Conservation (phyloP, 2,113 vertebrate species). For the Vidua macroura region DNA sequence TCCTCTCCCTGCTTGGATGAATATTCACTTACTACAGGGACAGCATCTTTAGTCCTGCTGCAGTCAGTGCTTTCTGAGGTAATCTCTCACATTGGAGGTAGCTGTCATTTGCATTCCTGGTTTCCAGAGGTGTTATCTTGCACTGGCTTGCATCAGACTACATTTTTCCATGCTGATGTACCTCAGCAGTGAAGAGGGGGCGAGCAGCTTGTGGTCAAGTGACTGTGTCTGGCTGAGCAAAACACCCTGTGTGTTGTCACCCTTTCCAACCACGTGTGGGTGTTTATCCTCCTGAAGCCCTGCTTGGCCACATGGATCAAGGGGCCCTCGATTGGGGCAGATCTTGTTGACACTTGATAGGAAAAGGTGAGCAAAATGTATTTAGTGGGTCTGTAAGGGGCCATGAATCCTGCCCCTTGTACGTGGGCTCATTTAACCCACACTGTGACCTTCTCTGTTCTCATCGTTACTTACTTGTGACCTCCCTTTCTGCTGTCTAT, state of each 20-base stretch:
- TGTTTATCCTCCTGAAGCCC: not conserved
- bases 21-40: not conserved
- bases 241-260: not conserved
- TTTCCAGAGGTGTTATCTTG: conserved; percentile 9
- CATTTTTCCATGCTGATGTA: not conserved
- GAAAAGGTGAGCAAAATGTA: not conserved
- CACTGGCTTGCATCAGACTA: conserved; percentile 6
- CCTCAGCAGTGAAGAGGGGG: not conserved
- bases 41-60: not conserved
- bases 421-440: not conserved
- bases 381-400: not conserved
- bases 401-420: not conserved
- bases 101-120: not conserved
- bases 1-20: not conserved
- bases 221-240: not conserved
- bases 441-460: not conserved
- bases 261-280: accelerated
- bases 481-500: conserved; percentile 8
- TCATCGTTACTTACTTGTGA: not conserved
- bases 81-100: not conserved
- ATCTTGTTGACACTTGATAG: not conserved
- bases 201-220: not conserved
- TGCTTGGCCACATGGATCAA: not conserved
- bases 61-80: not conserved
- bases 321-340: not conserved